Evolutionary conservation across 2,113 vertebrate species (phyloP).

Genomic region (Tychaedon coryphoeus): DNA sequence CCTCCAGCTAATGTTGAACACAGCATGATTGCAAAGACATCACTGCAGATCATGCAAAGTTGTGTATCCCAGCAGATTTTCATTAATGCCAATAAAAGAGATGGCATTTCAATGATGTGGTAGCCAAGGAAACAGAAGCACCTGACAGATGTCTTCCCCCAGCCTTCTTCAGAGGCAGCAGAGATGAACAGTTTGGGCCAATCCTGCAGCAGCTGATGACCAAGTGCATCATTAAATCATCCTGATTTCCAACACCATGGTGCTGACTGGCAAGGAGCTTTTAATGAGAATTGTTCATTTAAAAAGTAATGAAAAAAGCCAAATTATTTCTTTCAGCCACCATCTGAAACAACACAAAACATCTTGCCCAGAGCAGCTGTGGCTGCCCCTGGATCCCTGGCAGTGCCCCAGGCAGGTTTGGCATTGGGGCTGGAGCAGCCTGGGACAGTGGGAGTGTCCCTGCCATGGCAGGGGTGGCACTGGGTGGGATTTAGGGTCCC

Average conservation of each 20-base stretch:
- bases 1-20: background rate
- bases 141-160: background rate
- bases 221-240: background rate
- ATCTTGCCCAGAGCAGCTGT: background rate
- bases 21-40: background rate
- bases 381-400: background rate
- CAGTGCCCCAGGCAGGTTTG: background rate
- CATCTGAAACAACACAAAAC: background rate
- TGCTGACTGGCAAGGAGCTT: background rate
- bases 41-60: background rate
- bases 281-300: background rate
- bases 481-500: rapidly evolving
- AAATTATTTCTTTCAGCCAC: background rate
- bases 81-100: slow-evolving; percentile 15
- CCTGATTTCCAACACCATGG: rapidly evolving
- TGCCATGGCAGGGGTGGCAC: background rate
- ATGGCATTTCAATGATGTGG: background rate
- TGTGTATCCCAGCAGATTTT: background rate
- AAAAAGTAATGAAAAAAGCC: background rate
- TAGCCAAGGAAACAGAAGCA: slow-evolving; percentile 26
- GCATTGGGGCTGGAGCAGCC: rapidly evolving
- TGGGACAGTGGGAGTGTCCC: background rate
- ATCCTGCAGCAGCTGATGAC: background rate
- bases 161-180: background rate
- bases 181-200: rapidly evolving